Percentiles rank a stretch among this genome's conserved stretches.
These are phyloP conservation scores for Pipistrellus kuhlii DNA, from an alignment of 2,797 vertebrate species.

Conservation along the genomic window DNA sequence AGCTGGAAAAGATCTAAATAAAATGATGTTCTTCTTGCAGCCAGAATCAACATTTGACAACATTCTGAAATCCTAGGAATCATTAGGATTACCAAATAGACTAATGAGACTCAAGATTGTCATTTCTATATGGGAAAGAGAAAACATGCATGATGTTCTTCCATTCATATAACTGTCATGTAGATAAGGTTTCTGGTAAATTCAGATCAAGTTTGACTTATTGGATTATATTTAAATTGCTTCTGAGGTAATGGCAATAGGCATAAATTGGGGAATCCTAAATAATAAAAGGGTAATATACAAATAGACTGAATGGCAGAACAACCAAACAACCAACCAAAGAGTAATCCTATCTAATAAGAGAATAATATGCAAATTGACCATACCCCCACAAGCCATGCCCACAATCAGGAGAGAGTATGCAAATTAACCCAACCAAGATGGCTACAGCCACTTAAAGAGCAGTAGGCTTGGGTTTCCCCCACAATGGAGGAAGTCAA, in stretches of 20 bases:
- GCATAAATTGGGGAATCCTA: neutral
- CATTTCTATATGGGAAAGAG: neutral
- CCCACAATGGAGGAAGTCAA: no score
- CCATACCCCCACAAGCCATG: no score
- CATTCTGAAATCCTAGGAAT: neutral
- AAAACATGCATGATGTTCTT: neutral
- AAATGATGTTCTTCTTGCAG: neutral
- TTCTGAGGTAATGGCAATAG: neutral
- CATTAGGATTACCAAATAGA: neutral
- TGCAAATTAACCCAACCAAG: no score
- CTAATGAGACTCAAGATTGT: neutral
- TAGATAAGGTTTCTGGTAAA: neutral
- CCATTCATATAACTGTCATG: neutral
- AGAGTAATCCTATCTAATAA: no score
- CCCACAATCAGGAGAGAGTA: no score
- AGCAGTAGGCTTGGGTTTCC: no score
- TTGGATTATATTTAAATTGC: neutral
- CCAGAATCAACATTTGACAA: neutral
- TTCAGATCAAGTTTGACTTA: neutral
- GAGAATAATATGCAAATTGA: no score
- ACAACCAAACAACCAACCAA: no score
- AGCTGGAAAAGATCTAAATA: neutral
- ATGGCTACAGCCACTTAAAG: no score
- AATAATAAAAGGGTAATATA: no score
- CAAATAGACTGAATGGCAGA: no score